Evolutionary conservation across 2,888 invertebrate species (phyloP).

Genomic region (Euplexia lucipara): DNA sequence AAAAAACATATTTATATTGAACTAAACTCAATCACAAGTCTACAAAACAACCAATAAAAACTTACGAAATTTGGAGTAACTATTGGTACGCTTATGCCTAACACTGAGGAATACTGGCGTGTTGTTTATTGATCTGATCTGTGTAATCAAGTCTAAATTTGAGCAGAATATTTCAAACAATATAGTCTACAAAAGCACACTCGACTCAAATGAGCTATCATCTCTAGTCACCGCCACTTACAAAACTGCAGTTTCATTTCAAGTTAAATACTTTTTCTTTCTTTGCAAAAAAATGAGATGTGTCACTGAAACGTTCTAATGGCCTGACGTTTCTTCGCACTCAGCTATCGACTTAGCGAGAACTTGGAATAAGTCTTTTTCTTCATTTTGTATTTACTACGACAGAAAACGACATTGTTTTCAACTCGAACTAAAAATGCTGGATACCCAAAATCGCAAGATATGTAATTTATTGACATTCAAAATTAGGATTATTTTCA

Average conservation of each 20-base stretch:
- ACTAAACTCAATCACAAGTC: too few relatives aligned
- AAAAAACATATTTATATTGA: too few relatives aligned
- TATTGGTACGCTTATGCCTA: too few relatives aligned
- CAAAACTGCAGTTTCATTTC: constrained; percentile 50
- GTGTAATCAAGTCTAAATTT: neutral
- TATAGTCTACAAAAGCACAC: neutral
- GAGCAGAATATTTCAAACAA: neutral
- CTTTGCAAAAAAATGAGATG: constrained; percentile 43
- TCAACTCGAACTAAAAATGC: constrained; percentile 3
- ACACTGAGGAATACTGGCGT: too few relatives aligned
- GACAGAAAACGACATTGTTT: constrained; percentile 21
- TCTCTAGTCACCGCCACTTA: constrained; percentile 21
- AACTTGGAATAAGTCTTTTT: constrained; percentile 47
- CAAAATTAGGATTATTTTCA: too few relatives aligned
- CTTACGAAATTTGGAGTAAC: too few relatives aligned
- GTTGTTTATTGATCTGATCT: neutral
- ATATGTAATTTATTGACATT: constrained; percentile 2
- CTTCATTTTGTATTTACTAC: constrained; percentile 23
- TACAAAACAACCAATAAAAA: too few relatives aligned
- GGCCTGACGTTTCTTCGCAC: constrained; percentile 57
- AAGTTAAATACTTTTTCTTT: constrained; percentile 32
- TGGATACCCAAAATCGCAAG: neutral
- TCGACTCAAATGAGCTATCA: constrained; percentile 36
- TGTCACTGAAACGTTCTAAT: constrained; percentile 60
- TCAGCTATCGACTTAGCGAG: constrained; percentile 59